Base-by-base conservation (phyloP, 2,888 invertebrate genomes). In the Drosophila anomelani region DNA sequence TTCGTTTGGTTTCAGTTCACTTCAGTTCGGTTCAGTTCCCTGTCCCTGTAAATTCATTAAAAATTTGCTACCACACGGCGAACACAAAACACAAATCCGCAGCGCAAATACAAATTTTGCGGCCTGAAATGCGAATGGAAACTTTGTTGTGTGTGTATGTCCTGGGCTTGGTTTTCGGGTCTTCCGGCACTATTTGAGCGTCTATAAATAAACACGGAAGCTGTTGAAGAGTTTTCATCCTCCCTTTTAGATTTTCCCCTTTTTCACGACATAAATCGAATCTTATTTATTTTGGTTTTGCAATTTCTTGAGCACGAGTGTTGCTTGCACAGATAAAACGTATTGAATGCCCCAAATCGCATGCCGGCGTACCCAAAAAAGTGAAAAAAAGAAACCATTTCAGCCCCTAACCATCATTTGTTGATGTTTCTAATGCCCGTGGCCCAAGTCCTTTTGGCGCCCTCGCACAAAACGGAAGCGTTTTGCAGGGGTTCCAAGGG, bases 251-350 rank as follows among this genome's bases (percentile, higher is more conserved):
- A 32, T 26, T 13, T 46, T 44, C 38, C 46, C 44, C 46, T 54
- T 67, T 34, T 60, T 64, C 55, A 70, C 78, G 56, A 87, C 87
- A 89, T 87, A 85, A 89, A 85, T 85, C 89, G 85, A 88, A 87
- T 85, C 82, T 87, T 85, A 85, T 85, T 85, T 85, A 87, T 85
- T 85, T 87, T 89, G 73, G 81, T 76, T 79, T 81, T 75, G 79
- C 78, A 88, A 87, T 78, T 84, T 83, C 79, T 79, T 61, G 71
- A 81, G 56, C 72, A 55, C 64, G 73, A 81, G 80, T 86, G 87
- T 86, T 84, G 86, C 77, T 80, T 55, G 60, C 78, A 58, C 67
- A 88, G 89, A 88, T 88, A 86, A 85, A 81, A 89, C 81, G 80
- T 84, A 88, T 88, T 81, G 85, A 84, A 79, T 73, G 71, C 71